Evolutionary conservation across 2,797 vertebrate genomes (phyloP).

Genomic region (Aulostomus chinensis): DNA sequence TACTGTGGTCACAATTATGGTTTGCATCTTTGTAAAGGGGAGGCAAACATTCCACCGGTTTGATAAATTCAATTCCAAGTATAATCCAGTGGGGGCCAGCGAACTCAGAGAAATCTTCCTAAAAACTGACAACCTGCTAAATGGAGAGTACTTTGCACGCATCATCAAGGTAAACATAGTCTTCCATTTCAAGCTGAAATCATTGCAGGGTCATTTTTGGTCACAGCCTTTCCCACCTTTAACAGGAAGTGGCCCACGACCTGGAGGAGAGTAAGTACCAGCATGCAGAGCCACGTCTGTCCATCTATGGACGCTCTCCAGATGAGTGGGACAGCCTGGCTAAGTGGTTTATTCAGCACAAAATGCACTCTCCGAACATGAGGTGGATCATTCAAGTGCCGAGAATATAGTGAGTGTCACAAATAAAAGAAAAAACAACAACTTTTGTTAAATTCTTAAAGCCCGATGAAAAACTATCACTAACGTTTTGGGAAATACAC

Average conservation of each 20-base stretch:
- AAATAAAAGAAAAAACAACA: no score
- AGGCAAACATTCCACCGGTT: constrained; percentile 98
- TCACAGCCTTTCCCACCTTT: constrained; percentile 10
- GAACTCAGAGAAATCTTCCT: constrained; percentile 95
- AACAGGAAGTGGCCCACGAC: constrained; percentile 90
- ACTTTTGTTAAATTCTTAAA: no score
- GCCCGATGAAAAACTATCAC: no score
- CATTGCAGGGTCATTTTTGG: background rate
- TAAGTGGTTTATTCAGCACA: constrained; percentile 95
- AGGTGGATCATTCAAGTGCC: constrained; percentile 97
- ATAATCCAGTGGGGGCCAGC: constrained; percentile 96
- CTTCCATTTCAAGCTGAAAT: background rate
- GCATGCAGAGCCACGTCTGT: constrained; percentile 92
- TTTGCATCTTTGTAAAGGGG: constrained; percentile 75
- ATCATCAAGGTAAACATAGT: constrained; percentile 88
- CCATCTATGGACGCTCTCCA: constrained; percentile 90
- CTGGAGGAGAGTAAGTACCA: constrained; percentile 98
- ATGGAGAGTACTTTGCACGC: constrained; percentile 95
- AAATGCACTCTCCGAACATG: constrained; percentile 93
- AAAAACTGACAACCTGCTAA: constrained; percentile 93
- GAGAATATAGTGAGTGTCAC: constrained; percentile 97
- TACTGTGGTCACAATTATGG: background rate
- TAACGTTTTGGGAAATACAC: no score
- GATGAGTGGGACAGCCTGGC: constrained; percentile 90
- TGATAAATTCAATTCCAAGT: constrained; percentile 98